Evolutionary conservation across 2,888 invertebrate species (phyloP), one percentile per base, ranked within the genome.

Genomic region (Patella ulyssiponensis): DNA sequence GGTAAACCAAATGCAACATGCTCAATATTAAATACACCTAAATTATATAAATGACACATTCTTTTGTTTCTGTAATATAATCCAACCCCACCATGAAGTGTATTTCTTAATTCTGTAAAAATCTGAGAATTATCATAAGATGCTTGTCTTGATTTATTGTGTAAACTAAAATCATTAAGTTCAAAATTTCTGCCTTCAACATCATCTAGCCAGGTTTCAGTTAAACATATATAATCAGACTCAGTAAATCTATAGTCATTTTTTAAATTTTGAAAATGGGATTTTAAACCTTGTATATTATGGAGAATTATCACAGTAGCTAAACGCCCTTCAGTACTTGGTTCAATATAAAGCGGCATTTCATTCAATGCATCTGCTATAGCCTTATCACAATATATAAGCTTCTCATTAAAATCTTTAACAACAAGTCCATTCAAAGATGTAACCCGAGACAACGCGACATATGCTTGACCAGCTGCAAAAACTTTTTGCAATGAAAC

Each of bases 121-220:
- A 73, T 15, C 27, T 72, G 11, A 23, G 11, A 69, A 27, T 52
- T 44, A 72, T 72, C 64, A 74, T 54, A 77, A 52, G 71, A 44
- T 54, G 17, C 17, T 23, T 71, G 53, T 52, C 79, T 74, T 64
- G 72, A 20, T n/a, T 56, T 17, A 79, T 74, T 73, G 11, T 71
- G 69, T 53, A 74, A 74, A 7, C 20, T 53, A 75, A 74, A 79
- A 52, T 79, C 52, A 64, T 74, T 23, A 5, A 77, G 3, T 20
- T 64, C n/a, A 17, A 76, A 44, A 23, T 71, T 33, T 12, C 17
- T 11, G 11, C 4, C 17, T 23, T 52, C 27, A 52, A 69, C 44
- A 5, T 44, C 7, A 53, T 74, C n/a, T 15, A 77, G 20, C 79
- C 79, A 79, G 1, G 79, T 79, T 73, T 79, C 79, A 53, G 79